These are phyloP conservation scores for Epinephelus moara DNA, from an alignment of 2,113 vertebrate species.

Conservation along the genomic window DNA sequence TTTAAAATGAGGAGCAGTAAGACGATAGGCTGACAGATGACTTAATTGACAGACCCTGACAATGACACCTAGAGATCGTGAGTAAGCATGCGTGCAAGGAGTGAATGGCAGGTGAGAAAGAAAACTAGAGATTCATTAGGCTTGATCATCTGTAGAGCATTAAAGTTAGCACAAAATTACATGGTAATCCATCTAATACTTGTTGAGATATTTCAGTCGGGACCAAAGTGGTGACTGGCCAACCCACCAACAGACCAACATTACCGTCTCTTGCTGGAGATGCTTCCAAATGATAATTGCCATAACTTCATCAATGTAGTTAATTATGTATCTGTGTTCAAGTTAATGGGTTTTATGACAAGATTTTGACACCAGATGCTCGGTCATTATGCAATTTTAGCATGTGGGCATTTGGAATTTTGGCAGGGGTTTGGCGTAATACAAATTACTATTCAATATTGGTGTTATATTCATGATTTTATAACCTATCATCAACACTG, in stretches of 20 bases:
- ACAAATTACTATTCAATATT: neutral
- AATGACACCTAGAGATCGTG: too few species aligned
- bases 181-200: neutral
- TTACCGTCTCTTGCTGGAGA: neutral
- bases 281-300: neutral
- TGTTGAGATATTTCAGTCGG: neutral
- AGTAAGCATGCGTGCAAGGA: too few species aligned
- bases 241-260: neutral
- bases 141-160: neutral
- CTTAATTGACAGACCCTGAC: too few species aligned
- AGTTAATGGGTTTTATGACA: slow-evolving; percentile 1
- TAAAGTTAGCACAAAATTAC: neutral
- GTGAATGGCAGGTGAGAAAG: too few species aligned
- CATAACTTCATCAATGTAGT: neutral
- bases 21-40: too few species aligned
- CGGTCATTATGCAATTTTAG: neutral
- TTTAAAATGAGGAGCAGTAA: too few species aligned
- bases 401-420: neutral
- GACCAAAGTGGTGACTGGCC: neutral
- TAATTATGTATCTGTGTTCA: neutral
- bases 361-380: neutral
- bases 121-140: too few species aligned
- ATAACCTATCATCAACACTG: neutral
- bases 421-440: neutral
- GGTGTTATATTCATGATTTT: neutral